Percentiles rank a stretch among this genome's conserved stretches.
phyloP scores from a whole-genome alignment of 2,113 vertebrate species.

The Morone chrysops region DNA sequence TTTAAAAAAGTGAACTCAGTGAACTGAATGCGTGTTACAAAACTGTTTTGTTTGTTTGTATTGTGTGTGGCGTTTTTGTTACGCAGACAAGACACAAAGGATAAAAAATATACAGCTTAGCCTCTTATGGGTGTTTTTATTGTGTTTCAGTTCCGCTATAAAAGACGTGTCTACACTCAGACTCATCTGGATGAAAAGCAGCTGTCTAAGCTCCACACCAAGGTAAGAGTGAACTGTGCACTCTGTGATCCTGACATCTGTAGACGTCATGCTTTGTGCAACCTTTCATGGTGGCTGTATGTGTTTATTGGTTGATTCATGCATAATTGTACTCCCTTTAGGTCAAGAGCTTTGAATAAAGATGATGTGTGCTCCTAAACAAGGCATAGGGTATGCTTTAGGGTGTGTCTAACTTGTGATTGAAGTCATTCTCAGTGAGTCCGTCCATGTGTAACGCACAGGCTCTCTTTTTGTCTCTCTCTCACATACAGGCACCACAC shows the following conservation, averaged over 20 bases:
- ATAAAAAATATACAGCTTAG: background rate
- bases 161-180: constrained; percentile 95
- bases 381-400: background rate
- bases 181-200: constrained; percentile 95
- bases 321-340: constrained; percentile 9
- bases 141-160: constrained; percentile 94
- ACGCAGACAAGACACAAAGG: background rate
- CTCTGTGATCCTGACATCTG: background rate
- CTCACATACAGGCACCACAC: too few species aligned
- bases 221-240: constrained; percentile 83
- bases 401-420: too few species aligned
- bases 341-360: constrained; percentile 16
- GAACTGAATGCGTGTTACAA: background rate
- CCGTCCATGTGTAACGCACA: too few species aligned
- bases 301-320: constrained; percentile 33
- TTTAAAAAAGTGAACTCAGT: background rate
- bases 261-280: constrained; percentile 8
- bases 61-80: background rate
- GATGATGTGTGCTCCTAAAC: constrained; percentile 5
- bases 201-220: constrained; percentile 96
- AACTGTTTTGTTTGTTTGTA: background rate
- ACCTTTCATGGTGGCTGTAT: background rate
- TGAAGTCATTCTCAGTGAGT: too few species aligned
- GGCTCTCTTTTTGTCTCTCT: too few species aligned
- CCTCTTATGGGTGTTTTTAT: constrained; percentile 29